Percentiles rank a stretch among this genome's conserved stretches.
These are phyloP conservation scores for Fukomys damarensis DNA, from an alignment of 2,113 vertebrate genomes.

Conservation along the genomic window DNA sequence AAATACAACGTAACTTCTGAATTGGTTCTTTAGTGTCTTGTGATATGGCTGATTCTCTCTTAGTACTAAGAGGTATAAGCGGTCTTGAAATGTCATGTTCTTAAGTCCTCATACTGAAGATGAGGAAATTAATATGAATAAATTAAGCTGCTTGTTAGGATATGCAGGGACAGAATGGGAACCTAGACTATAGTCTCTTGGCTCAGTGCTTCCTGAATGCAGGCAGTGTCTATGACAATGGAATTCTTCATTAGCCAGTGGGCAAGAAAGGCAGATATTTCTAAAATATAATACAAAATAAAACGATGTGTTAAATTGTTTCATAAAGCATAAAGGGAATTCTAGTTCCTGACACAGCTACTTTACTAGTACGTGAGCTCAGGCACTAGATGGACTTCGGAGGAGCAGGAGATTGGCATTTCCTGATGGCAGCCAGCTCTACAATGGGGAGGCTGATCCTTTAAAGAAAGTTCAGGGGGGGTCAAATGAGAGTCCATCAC, in stretches of 20 bases:
- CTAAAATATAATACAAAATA: not conserved
- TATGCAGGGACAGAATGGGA: not conserved
- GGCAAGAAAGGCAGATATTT: not conserved
- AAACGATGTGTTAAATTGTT: not conserved
- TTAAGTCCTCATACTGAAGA: not conserved
- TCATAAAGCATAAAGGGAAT: not conserved
- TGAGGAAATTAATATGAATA: not conserved
- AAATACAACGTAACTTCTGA: not conserved
- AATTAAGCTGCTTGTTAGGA: not conserved
- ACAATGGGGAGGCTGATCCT: not conserved
- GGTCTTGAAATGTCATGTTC: not conserved
- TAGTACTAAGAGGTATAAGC: not conserved
- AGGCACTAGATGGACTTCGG: not conserved
- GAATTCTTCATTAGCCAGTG: not conserved
- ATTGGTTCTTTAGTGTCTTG: not conserved
- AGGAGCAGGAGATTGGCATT: not conserved
- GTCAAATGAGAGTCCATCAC: not conserved
- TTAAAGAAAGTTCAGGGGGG: not conserved
- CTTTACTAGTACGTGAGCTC: not conserved
- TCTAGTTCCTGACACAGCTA: not conserved
- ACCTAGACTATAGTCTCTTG: not conserved
- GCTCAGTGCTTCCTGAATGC: not conserved
- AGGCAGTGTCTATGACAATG: not conserved
- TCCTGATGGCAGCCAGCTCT: not conserved
- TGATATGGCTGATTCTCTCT: not conserved